Conservation (phyloP, 2,113 vertebrate genomes). For the Muntiacus reevesi region DNA sequence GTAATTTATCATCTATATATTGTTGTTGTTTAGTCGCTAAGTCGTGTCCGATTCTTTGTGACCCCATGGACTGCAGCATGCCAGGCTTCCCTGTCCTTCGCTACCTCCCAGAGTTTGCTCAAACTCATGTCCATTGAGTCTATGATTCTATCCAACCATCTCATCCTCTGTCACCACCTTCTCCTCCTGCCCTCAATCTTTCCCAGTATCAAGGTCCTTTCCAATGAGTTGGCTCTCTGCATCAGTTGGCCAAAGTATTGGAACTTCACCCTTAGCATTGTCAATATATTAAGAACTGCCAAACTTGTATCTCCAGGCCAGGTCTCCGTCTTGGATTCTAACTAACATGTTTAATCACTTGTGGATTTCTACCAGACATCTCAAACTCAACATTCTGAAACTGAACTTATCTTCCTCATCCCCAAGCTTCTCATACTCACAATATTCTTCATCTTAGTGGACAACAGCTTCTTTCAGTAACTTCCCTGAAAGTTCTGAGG, state of each 20-base stretch:
- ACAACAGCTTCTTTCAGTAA: not conserved
- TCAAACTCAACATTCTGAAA: not conserved
- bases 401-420: not conserved
- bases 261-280: not conserved
- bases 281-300: not conserved
- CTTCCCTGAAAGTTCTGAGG: not conserved
- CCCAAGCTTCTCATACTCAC: not conserved
- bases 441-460: not conserved
- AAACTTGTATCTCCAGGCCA: not conserved
- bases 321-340: not conserved
- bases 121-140: not conserved
- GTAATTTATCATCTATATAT: not conserved
- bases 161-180: not conserved
- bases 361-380: not conserved
- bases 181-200: not conserved
- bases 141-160: not conserved
- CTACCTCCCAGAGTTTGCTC: not conserved
- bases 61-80: not conserved
- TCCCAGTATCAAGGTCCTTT: not conserved
- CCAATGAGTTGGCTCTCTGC: accelerated
- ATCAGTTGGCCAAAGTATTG: not conserved
- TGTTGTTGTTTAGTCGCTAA: not conserved
- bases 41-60: not conserved
- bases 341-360: not conserved
- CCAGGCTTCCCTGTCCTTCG: not conserved